Percentiles rank a stretch among this genome's conserved stretches.
Conservation (phyloP, 2,113 vertebrate species). For the Fulica atra region DNA sequence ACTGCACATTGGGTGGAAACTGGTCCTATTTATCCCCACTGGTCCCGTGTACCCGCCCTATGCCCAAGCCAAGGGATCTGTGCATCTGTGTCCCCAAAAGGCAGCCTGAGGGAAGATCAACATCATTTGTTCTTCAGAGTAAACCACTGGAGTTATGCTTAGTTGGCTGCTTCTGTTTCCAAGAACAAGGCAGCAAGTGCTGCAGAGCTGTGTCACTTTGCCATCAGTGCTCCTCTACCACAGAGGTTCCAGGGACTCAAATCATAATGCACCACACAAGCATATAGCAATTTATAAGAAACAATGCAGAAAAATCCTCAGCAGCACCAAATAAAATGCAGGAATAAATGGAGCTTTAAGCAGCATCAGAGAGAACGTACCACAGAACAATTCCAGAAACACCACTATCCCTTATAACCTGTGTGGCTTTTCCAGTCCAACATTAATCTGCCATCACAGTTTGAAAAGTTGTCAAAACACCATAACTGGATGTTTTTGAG, state of each 20-base stretch:
- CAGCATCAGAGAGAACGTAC: background rate
- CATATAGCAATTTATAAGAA: background rate
- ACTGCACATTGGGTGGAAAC: background rate
- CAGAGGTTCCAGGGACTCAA: background rate
- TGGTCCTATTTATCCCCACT: background rate
- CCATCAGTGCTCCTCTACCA: background rate
- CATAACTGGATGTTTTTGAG: background rate
- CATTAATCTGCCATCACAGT: background rate
- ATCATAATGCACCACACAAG: background rate
- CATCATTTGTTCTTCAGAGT: background rate
- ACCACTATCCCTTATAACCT: accelerated
- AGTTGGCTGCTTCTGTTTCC: background rate
- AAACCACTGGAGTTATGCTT: background rate
- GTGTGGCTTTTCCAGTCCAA: background rate
- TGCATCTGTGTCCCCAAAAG: background rate
- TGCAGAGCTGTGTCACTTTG: background rate
- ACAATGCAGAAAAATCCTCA: background rate
- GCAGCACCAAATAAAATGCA: background rate
- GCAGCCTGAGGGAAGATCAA: background rate
- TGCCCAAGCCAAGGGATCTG: background rate
- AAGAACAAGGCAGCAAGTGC: background rate
- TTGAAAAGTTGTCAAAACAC: background rate
- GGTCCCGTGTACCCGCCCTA: background rate
- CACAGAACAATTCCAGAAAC: background rate
- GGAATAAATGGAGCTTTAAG: background rate